Percentiles rank a stretch among this genome's conserved stretches.
Conservation (phyloP, 2,888 invertebrate genomes). For the Drosophila meridiana region DNA sequence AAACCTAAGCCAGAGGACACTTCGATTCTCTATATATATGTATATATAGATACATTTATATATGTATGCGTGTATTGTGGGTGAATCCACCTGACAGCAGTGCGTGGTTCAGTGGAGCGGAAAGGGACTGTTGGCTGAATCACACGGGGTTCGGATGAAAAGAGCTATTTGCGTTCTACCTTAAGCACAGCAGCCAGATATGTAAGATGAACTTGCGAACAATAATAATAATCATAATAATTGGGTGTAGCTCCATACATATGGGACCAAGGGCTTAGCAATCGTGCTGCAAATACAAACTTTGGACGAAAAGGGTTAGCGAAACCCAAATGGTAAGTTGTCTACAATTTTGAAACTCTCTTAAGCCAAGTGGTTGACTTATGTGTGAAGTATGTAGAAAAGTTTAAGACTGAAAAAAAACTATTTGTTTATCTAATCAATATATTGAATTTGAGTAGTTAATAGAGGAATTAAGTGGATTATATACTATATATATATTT, state of each 20-base stretch:
- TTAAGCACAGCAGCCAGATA: constrained; percentile 8
- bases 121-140: constrained; percentile 27
- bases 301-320: neutral
- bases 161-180: constrained; percentile 20
- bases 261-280: constrained; percentile 9
- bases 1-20: constrained; percentile 10
- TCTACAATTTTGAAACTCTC: neutral
- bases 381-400: neutral
- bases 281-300: neutral
- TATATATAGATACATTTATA: neutral
- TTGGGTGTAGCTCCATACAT: neutral
- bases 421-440: neutral
- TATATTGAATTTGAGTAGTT: neutral
- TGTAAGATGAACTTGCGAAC: constrained; percentile 9
- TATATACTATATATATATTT: neutral
- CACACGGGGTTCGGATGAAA: constrained; percentile 15
- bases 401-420: neutral
- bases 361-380: neutral
- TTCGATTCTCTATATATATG: neutral
- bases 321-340: neutral
- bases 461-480: neutral
- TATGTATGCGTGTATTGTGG: constrained; percentile 8
- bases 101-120: constrained; percentile 55
- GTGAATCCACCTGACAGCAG: constrained; percentile 50
- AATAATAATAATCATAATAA: constrained; percentile 31